Base-by-base conservation (phyloP, 2,113 vertebrate species). In the Otis tarda region DNA sequence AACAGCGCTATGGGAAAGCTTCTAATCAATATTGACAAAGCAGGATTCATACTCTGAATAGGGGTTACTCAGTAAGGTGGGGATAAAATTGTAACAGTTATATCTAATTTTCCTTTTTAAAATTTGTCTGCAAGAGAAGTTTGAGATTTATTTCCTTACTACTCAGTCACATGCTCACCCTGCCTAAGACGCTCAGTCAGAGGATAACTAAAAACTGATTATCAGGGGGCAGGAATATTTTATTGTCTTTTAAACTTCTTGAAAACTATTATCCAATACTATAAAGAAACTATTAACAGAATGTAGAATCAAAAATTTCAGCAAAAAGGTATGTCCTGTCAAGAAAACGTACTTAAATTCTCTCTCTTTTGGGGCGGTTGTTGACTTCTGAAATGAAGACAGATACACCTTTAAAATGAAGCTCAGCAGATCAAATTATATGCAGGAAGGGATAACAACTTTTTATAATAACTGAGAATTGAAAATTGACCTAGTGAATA, bases 391-490 rank as follows among this genome's bases (percentile, higher is more conserved):
- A 90, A 87, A 93, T 22, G 11, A 64, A 87, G 45, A 57, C 20
- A 78, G 23, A 77, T 21, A 55, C 0, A 50, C 15, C 43, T 67
- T 78, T 21, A 80, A 68, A 90, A 86, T 39, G 18, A 92, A 94
- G 52, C 75, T 87, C 67, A 83, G 85, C 30, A 79, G 70, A 92
- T 67, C 55, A 91, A 83, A 77, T 88, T 85, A 73, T 60, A 88
- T 60, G 75, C 70, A 93, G 57, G 78, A 76, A 93, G 53, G 30
- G 53, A 10, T 53, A 94, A 67, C n/a, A 73, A 63, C 22, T 49
- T 89, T 70, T 82, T 60, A 10, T 75, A 94, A n/a, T 52, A 90
- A 82, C 74, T 87, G 67, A 95, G 67, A 91, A 94, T 33, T 91
- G 78, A 95, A 87, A 94, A 93, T 79, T 2, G 20, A 91, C 59